Percentiles rank a stretch among this genome's conserved stretches.
These are phyloP conservation scores for Cepaea nemoralis DNA, from an alignment of 1,140 invertebrate species.

Conservation along the genomic window DNA sequence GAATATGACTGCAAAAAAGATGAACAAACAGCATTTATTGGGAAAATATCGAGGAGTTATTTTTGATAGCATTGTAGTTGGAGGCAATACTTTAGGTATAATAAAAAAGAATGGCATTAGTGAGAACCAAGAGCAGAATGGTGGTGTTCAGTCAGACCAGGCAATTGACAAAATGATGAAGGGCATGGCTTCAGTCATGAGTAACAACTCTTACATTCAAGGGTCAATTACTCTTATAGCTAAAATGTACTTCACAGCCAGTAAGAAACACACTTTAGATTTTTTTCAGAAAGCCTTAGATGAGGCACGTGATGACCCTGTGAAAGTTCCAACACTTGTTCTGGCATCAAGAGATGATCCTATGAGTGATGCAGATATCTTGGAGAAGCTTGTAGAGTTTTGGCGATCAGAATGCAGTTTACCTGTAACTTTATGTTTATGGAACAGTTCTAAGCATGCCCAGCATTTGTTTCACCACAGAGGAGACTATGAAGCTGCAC, in stretches of 20 bases:
- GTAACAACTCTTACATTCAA: neutral
- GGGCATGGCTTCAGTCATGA: constrained; percentile 6
- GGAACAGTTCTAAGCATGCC: constrained; percentile 24
- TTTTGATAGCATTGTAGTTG: constrained; percentile 32
- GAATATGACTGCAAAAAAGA: neutral
- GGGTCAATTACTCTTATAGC: neutral
- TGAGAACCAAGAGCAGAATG: neutral
- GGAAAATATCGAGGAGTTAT: constrained; percentile 15
- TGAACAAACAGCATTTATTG: neutral
- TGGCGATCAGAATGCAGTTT: neutral
- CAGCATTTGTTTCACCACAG: constrained; percentile 19
- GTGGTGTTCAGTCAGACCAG: neutral
- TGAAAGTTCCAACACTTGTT: constrained; percentile 30
- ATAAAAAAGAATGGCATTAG: neutral
- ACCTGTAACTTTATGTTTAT: constrained; percentile 23
- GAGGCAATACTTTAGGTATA: constrained; percentile 2
- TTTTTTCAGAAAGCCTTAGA: constrained; percentile 30
- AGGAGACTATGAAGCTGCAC: constrained; percentile 1
- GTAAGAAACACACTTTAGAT: constrained; percentile 32
- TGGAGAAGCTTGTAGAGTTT: neutral
- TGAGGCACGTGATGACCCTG: constrained; percentile 21
- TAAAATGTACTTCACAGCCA: constrained; percentile 29
- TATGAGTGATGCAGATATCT: constrained; percentile 8
- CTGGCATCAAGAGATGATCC: constrained; percentile 31
- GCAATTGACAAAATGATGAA: constrained; percentile 35